Percentiles rank a stretch among this genome's conserved stretches.
Conservation (phyloP, 2,113 vertebrate species). For the Sterna hirundo region DNA sequence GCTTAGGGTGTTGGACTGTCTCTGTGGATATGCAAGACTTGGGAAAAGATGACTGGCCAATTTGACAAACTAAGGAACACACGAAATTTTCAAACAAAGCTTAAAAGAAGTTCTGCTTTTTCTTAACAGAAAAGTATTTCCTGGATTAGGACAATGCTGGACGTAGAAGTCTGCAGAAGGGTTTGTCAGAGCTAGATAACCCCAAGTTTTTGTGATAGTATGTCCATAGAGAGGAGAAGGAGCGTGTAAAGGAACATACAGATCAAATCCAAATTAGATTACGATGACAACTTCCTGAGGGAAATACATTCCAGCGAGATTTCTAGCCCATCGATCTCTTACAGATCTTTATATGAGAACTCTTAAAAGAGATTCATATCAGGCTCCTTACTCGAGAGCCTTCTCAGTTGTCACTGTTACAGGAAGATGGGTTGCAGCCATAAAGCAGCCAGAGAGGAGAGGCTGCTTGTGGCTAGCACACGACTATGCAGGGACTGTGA, state of each 20-base stretch:
- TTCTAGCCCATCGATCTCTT: neutral
- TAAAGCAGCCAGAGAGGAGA: neutral
- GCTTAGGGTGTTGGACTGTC: neutral
- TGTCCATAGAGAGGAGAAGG: neutral
- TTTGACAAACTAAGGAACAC: neutral
- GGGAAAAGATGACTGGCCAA: neutral
- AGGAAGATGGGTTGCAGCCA: neutral
- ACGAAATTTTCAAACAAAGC: neutral
- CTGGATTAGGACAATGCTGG: neutral
- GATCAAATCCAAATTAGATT: neutral
- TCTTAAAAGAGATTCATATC: neutral
- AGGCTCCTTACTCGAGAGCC: neutral
- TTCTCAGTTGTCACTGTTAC: neutral
- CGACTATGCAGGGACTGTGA: neutral
- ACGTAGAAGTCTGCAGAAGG: neutral
- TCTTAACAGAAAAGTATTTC: neutral
- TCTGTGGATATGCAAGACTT: neutral
- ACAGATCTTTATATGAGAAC: neutral
- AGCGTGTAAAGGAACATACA: neutral
- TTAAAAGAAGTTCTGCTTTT: neutral
- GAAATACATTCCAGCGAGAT: neutral
- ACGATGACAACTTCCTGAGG: neutral
- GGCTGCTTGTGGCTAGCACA: neutral
- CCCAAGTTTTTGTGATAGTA: neutral
- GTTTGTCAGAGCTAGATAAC: neutral